Percentiles rank a stretch among this genome's conserved stretches.
Evolutionary conservation across 2,797 vertebrate species (phyloP).

Genomic region (Rhincodon typus): DNA sequence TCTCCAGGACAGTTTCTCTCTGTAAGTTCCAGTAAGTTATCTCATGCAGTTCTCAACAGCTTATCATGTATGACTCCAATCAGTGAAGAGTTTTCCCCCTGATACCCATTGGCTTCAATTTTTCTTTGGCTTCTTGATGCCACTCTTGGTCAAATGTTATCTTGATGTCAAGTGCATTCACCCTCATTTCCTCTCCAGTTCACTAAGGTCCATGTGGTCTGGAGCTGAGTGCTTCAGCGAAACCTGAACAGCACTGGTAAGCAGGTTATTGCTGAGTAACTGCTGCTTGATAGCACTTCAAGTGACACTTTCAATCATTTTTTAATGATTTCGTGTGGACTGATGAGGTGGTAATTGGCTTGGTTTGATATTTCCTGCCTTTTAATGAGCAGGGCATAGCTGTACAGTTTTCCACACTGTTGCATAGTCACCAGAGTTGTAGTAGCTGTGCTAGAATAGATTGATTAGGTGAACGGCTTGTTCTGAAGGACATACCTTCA

Average conservation of each 20-base stretch:
- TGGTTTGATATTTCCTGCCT: neutral
- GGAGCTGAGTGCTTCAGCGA: neutral
- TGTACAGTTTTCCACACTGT: neutral
- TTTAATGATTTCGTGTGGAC: neutral
- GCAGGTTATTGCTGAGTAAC: neutral
- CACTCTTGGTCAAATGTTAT: neutral
- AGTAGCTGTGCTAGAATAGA: neutral
- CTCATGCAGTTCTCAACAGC: too few species aligned
- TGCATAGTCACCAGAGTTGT: neutral
- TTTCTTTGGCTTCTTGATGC: neutral
- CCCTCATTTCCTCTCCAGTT: too few species aligned
- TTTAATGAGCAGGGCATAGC: neutral
- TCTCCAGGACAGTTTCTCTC: too few species aligned
- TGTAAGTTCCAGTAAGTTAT: too few species aligned
- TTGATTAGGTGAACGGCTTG: neutral
- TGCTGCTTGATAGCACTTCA: neutral
- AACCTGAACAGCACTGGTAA: neutral
- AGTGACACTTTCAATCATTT: neutral
- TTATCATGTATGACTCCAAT: neutral
- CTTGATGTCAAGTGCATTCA: neutral
- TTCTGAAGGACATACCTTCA: neutral
- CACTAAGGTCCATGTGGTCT: neutral
- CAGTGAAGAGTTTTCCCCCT: neutral
- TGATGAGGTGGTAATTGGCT: neutral
- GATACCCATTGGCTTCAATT: neutral